phyloP scores from a whole-genome alignment of 2,797 vertebrate species.

The Rhynchonycteris naso region DNA sequence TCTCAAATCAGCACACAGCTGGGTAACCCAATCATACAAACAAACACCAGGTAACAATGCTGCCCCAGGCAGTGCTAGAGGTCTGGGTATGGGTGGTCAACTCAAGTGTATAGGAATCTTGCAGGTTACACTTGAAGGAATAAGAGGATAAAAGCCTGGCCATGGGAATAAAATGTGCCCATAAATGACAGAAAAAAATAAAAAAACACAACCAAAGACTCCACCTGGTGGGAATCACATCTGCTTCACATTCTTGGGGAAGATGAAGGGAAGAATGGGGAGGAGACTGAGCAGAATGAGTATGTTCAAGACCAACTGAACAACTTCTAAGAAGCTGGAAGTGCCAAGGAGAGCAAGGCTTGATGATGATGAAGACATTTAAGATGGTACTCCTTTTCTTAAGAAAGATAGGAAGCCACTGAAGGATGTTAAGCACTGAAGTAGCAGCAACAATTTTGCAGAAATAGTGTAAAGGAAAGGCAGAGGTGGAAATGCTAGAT shows the following conservation, averaged over 20 bases:
- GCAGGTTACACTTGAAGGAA: not conserved
- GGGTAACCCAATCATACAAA: not conserved
- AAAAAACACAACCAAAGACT: not conserved
- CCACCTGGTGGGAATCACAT: not conserved
- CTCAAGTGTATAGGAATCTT: not conserved
- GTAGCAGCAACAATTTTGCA: not conserved
- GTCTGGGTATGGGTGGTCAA: not conserved
- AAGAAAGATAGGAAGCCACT: not conserved
- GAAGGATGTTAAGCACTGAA: not conserved
- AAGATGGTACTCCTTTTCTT: not conserved
- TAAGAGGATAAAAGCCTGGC: not conserved
- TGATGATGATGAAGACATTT: not conserved
- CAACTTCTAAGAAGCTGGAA: not conserved
- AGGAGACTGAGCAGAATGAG: not conserved
- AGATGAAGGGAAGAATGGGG: not conserved
- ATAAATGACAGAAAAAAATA: not conserved
- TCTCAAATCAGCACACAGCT: not conserved
- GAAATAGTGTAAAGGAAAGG: not conserved
- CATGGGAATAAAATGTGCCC: not conserved
- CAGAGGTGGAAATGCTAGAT: not conserved
- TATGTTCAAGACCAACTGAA: not conserved
- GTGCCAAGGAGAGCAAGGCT: not conserved
- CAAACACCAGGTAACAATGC: not conserved
- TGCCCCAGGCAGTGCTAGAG: not conserved
- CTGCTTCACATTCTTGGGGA: not conserved